Evolutionary conservation across 2,797 vertebrate genomes (phyloP).

Genomic region (Paguma larvata): DNA sequence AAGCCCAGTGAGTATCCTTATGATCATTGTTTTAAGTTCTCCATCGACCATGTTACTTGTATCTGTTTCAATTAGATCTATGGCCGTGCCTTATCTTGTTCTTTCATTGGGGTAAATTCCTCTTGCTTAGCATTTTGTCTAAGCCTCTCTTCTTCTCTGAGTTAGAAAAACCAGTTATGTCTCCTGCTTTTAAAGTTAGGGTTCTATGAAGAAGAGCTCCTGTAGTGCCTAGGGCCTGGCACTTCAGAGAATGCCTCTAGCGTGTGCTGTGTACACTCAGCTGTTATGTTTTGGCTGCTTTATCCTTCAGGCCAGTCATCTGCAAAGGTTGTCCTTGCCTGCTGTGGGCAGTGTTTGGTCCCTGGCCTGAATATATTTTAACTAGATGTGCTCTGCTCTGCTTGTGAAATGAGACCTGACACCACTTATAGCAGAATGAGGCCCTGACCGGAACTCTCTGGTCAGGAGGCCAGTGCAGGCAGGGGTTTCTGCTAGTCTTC

Average conservation of each 20-base stretch:
- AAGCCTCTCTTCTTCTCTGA: not conserved
- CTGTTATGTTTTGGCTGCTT: not conserved
- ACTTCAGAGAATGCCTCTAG: not conserved
- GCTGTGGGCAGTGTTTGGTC: not conserved
- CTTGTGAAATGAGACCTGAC: not conserved
- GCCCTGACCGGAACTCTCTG: not conserved
- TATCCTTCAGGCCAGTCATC: not conserved
- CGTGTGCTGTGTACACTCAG: not conserved
- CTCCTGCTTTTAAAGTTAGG: not conserved
- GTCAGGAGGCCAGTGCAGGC: not conserved
- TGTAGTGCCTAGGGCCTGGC: not conserved
- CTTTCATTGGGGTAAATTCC: not conserved
- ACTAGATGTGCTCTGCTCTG: not conserved
- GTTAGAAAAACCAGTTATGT: not conserved
- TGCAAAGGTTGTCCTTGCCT: not conserved
- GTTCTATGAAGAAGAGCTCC: not conserved
- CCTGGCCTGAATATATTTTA: not conserved
- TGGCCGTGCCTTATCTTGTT: not conserved
- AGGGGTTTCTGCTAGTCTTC: not conserved
- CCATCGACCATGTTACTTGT: not conserved
- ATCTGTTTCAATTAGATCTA: not conserved
- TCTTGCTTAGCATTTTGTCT: not conserved
- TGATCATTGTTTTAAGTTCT: not conserved
- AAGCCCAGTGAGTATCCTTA: not conserved
- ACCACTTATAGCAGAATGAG: not conserved